Conservation (phyloP, 1,140 invertebrate genomes). For the Drosophila subpulchrella region DNA sequence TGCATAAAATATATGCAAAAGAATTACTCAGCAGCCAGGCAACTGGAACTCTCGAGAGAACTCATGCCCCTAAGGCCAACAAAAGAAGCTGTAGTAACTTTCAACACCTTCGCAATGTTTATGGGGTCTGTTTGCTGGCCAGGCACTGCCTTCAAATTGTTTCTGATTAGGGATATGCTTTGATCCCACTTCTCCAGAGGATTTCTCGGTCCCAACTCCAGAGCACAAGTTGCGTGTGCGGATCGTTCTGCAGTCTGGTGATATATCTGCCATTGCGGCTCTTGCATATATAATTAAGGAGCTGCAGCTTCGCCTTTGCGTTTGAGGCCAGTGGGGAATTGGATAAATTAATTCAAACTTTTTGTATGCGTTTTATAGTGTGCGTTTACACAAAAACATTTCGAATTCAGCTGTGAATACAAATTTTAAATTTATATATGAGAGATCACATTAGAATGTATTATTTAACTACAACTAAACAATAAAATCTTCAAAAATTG, state of each 20-base stretch:
- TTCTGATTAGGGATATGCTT: slow-evolving; percentile 65
- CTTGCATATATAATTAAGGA: slow-evolving; percentile 78
- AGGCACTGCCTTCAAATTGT: slow-evolving; percentile 57
- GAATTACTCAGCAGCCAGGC: slow-evolving; percentile 46
- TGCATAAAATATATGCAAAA: slow-evolving; percentile 75
- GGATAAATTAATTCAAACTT: not conserved
- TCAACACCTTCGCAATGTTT: slow-evolving; percentile 80
- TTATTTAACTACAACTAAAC: too few relatives aligned
- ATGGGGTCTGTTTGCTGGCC: slow-evolving; percentile 16
- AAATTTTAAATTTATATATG: not conserved
- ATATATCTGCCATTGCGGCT: slow-evolving; percentile 72
- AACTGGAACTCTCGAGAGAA: slow-evolving; percentile 13
- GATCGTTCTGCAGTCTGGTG: slow-evolving; percentile 51
- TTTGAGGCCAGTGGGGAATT: slow-evolving; percentile 39
- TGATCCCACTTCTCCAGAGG: slow-evolving; percentile 18
- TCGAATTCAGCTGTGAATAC: not conserved
- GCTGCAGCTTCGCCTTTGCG: slow-evolving; percentile 16
- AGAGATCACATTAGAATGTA: too few relatives aligned
- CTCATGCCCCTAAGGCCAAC: slow-evolving; percentile 47
- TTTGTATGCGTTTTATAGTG: not conserved
- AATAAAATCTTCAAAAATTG: too few relatives aligned
- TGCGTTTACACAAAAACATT: too few relatives aligned
- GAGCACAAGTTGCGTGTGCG: slow-evolving; percentile 34
- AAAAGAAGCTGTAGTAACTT: slow-evolving; percentile 55
- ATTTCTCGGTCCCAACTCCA: not conserved